phyloP scores from a whole-genome alignment of 2,797 vertebrate species.

The Petrocephalus sullivani region DNA sequence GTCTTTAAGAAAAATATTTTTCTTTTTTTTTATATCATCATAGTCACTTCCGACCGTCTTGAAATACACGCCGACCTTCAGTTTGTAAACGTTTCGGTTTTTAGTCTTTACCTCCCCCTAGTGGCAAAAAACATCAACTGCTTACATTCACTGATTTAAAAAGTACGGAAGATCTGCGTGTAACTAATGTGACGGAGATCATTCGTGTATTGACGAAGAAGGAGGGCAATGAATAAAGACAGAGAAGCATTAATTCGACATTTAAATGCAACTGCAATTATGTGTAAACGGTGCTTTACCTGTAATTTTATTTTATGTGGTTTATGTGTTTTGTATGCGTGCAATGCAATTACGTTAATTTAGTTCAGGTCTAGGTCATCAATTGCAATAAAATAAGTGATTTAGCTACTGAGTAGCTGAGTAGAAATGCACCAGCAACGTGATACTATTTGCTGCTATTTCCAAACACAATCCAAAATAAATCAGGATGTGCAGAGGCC shows the following conservation, averaged over 20 bases:
- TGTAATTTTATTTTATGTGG: background rate
- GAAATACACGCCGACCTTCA: background rate
- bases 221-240: background rate
- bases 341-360: background rate
- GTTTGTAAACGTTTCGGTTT: slow-evolving; percentile 3
- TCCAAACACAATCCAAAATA: background rate
- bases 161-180: background rate
- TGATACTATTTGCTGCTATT: background rate
- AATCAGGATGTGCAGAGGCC: background rate
- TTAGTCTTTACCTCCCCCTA: slow-evolving; percentile 24
- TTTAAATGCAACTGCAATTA: background rate
- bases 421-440: background rate
- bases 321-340: background rate
- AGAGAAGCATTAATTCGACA: background rate
- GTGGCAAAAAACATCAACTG: background rate
- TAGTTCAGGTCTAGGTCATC: background rate
- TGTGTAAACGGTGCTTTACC: background rate
- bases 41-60: background rate
- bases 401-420: background rate
- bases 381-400: background rate
- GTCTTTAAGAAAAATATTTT: background rate
- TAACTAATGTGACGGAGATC: background rate
- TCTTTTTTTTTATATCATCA: background rate
- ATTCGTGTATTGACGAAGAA: background rate
- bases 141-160: background rate